Evolutionary conservation across 1,140 invertebrate genomes (phyloP), one percentile per base, ranked within the genome.

Genomic region (Diabrotica undecimpunctata): DNA sequence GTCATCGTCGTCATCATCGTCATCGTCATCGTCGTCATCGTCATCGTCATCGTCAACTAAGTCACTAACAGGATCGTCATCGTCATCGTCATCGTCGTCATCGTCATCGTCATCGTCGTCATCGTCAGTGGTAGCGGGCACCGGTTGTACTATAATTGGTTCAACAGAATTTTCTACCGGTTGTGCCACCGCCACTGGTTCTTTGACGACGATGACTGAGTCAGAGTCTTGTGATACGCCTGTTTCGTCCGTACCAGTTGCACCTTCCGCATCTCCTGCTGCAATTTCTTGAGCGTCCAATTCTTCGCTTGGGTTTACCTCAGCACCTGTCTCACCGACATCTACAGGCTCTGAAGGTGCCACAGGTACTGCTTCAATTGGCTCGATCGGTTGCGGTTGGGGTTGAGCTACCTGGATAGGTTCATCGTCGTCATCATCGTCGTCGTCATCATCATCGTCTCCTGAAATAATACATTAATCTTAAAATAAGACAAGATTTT

Each of bases 1-100:
- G 62, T 89, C 88, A 7, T 88, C 89, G 7, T 89, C 88, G 10
- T 90, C 89, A 9, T 90, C 89, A 39, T 88, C 88, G 35, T 86
- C 86, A 25, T 88, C 85, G 53, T 86, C 86, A 58, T 84, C 84
- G 41, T 82, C 84, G 12, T 83, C 88, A 46, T 85, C 83, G 66
- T 84, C 82, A 65, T 83, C 84, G 41, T 82, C 83, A 37, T 82
- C 80, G 67, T 85, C 78, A 12, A 78, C 79, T 46, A 46, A 46
- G 36, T 79, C 82, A 62, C 81, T 81, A 54, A 81, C 81, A 60
- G 80, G 82, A 5, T 82, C 83, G 52, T 84, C 83, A 55, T 82
- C 80, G 39, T 85, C 87, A 74, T 86, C 85, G 5, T 84, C 84
- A 37, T 84, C 83, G 61, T 85, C 83, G 54, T 85, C 84, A 57